A percentile compares a stretch with the other conserved stretches of the same genome.
These are phyloP conservation scores for Petromus typicus DNA, from an alignment of 2,113 vertebrate genomes.

Conservation along the genomic window DNA sequence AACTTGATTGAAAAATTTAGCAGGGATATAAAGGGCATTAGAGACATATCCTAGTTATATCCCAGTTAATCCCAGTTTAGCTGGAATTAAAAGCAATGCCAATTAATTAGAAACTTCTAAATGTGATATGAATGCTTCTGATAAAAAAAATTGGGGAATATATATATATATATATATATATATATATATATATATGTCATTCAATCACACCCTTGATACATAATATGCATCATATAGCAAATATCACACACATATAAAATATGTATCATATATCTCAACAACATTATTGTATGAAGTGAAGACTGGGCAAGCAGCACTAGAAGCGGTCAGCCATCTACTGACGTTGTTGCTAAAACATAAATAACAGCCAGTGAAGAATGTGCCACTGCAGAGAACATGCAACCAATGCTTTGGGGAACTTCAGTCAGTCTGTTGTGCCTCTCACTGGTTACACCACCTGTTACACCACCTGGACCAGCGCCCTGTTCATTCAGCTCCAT, in stretches of 20 bases:
- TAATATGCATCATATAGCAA: not conserved
- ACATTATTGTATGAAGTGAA: not conserved
- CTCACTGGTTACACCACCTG: not conserved
- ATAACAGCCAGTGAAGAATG: not conserved
- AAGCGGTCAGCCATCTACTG: not conserved
- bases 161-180: not conserved
- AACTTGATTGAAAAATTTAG: constrained; percentile 14
- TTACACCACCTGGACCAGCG: not conserved
- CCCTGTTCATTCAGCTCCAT: not conserved
- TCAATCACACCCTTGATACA: not conserved
- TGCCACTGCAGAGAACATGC: not conserved
- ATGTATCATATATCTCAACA: too few relatives aligned
- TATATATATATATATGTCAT: not conserved
- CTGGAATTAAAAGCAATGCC: not conserved
- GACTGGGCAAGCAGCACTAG: not conserved
- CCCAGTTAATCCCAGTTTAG: too few relatives aligned
- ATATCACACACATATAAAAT: too few relatives aligned
- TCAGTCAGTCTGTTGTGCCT: not conserved
- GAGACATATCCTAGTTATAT: not conserved
- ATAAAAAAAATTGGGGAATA: not conserved
- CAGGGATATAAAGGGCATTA: not conserved
- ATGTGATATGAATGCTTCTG: not conserved
- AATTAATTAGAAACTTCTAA: not conserved
- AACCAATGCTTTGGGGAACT: not conserved
- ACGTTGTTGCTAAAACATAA: not conserved